These are phyloP conservation scores for Epinephelus awoara DNA, from an alignment of 2,797 vertebrate genomes.

Conservation along the genomic window DNA sequence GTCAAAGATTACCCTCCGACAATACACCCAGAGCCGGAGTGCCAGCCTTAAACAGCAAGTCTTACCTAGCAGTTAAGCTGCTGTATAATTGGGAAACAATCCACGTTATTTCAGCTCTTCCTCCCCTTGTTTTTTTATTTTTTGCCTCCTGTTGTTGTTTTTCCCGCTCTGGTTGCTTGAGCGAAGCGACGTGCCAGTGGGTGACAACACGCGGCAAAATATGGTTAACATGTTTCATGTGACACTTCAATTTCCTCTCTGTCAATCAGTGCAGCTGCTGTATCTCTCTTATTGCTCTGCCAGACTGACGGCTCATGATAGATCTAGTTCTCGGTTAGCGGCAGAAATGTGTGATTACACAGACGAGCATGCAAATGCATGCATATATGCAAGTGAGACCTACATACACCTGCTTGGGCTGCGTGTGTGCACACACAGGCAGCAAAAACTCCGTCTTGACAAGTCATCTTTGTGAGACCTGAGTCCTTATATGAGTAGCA, in stretches of 20 bases:
- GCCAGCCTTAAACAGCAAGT: slow-evolving; percentile 18
- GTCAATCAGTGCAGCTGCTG: slow-evolving; percentile 76
- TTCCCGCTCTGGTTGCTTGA: slow-evolving; percentile 45
- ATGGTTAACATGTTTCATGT: slow-evolving; percentile 78
- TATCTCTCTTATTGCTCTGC: slow-evolving; percentile 57
- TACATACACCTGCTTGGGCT: neutral
- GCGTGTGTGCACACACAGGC: neutral
- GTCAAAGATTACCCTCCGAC: slow-evolving; percentile 63
- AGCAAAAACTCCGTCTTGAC: neutral
- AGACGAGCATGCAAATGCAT: slow-evolving; percentile 36
- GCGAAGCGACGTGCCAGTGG: slow-evolving; percentile 46
- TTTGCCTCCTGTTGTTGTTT: slow-evolving; percentile 37
- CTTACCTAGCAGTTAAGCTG: slow-evolving; percentile 39
- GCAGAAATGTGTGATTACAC: slow-evolving; percentile 58
- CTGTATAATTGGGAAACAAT: slow-evolving; percentile 50
- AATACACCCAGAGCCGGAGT: slow-evolving; percentile 17
- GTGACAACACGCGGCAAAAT: slow-evolving; percentile 68
- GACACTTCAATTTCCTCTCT: slow-evolving; percentile 82
- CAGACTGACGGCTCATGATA: slow-evolving; percentile 66
- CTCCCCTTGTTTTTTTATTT: slow-evolving; percentile 11
- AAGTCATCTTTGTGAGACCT: neutral
- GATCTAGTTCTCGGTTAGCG: slow-evolving; percentile 54
- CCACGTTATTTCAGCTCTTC: slow-evolving; percentile 35
- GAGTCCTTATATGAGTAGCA: neutral
- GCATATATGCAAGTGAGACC: slow-evolving; percentile 26